Evolutionary conservation across 2,888 invertebrate species (phyloP), one percentile per base, ranked within the genome.

Genomic region (Drosophila subsilvestris): DNA sequence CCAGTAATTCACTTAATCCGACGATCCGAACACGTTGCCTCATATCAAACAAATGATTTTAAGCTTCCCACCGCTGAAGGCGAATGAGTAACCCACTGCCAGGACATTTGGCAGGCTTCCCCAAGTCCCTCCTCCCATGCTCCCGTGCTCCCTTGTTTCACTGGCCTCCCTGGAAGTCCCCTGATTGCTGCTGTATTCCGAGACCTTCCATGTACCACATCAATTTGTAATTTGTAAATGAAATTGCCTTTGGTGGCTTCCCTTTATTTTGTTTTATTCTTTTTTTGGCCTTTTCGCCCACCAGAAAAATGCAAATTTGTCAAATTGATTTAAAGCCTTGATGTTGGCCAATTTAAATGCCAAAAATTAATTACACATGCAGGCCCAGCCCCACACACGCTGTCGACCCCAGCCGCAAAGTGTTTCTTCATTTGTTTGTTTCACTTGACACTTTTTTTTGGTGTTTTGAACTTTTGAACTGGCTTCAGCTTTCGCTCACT

Each of bases 221-320:
- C 80, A 82, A 75, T 75, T 86, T 80, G 86, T 86, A 80, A 82
- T 86, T 82, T 82, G 84, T 75, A 83, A 80, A 86, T 82, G 72
- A 83, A 82, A 82, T 86, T 86, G 83, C 70, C 78, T 77, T 82
- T 53, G 49, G 49, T 32, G 76, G 74, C 61, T 47, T 57, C 47
- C 53, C 57, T 62, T 74, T 68, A 45, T 43, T 57, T 67, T 60
- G 37, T 37, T 37, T 37, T n/a, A 37, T 63, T 63, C 60, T 18
- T 66, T 53, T 55, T 56, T n/a, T 42, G 37, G 27, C 27, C n/a
- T 59, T 60, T 57, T 56, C 48, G 29, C 45, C 58, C 65, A 43
- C 54, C 65, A 71, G 54, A 55, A 63, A 63, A 58, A 82, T 82
- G 86, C 70, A 85, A 82, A 81, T 82, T 80, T 77, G 73, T 83